Evolutionary conservation across 1,140 invertebrate genomes (phyloP), one percentile per base, ranked within the genome.

Genomic region (Myzus persicae): DNA sequence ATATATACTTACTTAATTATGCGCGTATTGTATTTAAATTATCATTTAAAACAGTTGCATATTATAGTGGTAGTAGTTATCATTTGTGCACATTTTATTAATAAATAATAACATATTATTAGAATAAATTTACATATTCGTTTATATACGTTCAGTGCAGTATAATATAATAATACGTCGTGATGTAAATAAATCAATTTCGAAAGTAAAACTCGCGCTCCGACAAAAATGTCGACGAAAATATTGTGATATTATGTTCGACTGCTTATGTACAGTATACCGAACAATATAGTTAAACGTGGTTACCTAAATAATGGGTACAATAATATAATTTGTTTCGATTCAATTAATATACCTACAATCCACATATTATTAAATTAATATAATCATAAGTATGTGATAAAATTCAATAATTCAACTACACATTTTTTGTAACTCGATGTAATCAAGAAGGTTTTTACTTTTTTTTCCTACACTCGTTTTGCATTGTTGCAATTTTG

Each of bases 1-100:
- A 22, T 24, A 89, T 44, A 31, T n/a, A 85, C 11, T 14, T 44
- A 85, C 26, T 44, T 85, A 48, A 88, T 48, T 36, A 42, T 90
- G 51, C 24, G 7, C 40, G 51, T 42, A 90, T 90, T 90, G 89
- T 90, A 90, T 90, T 90, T 90, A 88, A 88, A 88, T 88, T 18
- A 51, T 51, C n/a, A 20, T 87, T 87, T 87, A 89, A 89, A 89
- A 51, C 46, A 36, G 88, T 90, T 31, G 88, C 88, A 54, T 36
- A 38, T 46, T 87, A 36, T n/a, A 42, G 84, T 42, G 38, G 20
- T 51, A 24, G 48, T 44, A 44, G 87, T 88, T 51, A 88, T 88
- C 87, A 90, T 90, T 54, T 54, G 88, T 90, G 88, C 38, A 59
- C 51, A 59, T 59, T 90, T 59, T 59, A 54, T 90, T 90, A 40